phyloP scores from a whole-genome alignment of 2,113 vertebrate genomes.

The Dasyornis broadbenti region DNA sequence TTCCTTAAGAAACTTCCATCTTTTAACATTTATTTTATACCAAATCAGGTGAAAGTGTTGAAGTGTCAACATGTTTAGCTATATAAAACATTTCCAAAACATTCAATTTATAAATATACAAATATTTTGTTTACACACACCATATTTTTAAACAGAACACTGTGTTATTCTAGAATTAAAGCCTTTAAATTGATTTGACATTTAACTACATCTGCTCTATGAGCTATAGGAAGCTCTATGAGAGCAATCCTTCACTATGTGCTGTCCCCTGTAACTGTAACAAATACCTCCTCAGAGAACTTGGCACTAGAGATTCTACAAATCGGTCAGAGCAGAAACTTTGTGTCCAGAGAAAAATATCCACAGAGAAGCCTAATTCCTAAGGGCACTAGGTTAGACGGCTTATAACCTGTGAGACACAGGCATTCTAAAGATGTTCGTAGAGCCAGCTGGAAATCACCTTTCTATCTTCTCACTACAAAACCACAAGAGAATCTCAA shows the following conservation, averaged over 20 bases:
- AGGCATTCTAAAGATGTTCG: background rate
- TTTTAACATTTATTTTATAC: background rate
- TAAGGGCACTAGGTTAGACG: accelerated
- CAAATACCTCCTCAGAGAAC: background rate
- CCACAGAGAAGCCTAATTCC: background rate
- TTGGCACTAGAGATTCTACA: background rate
- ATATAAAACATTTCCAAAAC: background rate
- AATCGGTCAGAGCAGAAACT: background rate
- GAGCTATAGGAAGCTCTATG: background rate
- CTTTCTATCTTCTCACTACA: background rate
- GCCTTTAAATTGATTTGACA: constrained; percentile 10
- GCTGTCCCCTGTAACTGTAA: background rate
- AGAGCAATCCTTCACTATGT: accelerated
- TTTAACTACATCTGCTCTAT: constrained; percentile 13
- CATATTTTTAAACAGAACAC: constrained; percentile 12
- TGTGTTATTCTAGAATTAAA: background rate
- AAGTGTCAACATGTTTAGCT: background rate
- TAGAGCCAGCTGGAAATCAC: background rate
- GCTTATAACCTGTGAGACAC: background rate
- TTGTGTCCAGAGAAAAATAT: background rate
- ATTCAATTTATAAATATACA: background rate
- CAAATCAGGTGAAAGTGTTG: background rate
- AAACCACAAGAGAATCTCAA: background rate
- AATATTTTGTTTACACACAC: constrained; percentile 31
- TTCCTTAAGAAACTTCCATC: accelerated